Evolutionary conservation across 2,888 invertebrate species (phyloP).

Genomic region (Shargacucullia verbasci): DNA sequence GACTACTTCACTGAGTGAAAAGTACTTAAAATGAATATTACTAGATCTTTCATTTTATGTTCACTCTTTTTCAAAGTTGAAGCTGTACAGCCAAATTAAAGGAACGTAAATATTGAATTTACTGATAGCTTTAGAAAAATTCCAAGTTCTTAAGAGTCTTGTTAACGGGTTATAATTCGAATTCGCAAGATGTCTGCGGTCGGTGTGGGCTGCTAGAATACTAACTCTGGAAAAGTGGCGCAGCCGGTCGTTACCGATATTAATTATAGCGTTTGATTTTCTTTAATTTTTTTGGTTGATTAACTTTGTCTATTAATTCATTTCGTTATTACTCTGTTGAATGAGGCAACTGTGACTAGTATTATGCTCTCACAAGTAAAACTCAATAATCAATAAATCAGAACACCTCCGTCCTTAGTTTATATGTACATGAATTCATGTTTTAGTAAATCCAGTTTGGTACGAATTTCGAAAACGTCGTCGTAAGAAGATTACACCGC

Average conservation of each 20-base stretch:
- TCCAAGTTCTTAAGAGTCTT: constrained; percentile 4
- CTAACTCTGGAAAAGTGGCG: constrained; percentile 21
- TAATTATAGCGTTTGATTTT: too few relatives aligned
- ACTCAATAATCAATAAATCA: constrained; percentile 16
- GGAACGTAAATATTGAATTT: constrained; percentile 5
- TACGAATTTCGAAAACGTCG: constrained; percentile 43
- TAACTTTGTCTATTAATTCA: too few relatives aligned
- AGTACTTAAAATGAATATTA: neutral
- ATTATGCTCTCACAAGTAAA: constrained; percentile 15
- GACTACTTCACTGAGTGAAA: neutral
- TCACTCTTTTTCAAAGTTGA: neutral
- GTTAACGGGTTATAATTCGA: constrained; percentile 27
- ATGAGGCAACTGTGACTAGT: constrained; percentile 4
- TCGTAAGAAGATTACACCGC: constrained; percentile 59
- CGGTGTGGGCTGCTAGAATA: constrained; percentile 29
- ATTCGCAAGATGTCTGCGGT: constrained; percentile 36
- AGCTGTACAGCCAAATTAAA: too few relatives aligned
- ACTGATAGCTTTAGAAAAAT: neutral
- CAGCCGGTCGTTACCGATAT: constrained; percentile 21
- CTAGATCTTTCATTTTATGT: neutral
- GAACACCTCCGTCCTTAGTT: constrained; percentile 25
- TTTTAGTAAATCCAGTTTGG: constrained; percentile 53
- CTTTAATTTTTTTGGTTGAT: too few relatives aligned
- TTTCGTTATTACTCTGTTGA: too few relatives aligned
- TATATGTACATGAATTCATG: constrained; percentile 41